Conservation (phyloP, 2,797 vertebrate species). For the Anguilla megastoma region DNA sequence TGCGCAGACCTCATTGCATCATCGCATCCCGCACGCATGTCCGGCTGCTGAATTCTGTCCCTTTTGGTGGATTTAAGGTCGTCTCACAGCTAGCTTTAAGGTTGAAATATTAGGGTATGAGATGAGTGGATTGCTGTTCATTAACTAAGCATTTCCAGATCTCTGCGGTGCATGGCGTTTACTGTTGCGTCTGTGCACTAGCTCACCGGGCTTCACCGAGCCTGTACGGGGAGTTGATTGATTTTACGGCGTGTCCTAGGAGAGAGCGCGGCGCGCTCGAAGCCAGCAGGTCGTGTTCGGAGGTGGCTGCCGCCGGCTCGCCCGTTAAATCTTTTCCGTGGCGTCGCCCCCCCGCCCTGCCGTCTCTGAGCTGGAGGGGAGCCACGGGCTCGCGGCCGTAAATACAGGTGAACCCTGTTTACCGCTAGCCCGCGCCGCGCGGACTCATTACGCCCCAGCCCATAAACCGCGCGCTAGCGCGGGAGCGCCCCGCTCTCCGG, state of each 20-base stretch:
- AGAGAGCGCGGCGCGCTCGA: not conserved
- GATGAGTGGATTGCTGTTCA: not conserved
- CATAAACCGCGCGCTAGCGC: not conserved
- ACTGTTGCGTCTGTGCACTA: not conserved
- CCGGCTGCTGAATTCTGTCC: not conserved
- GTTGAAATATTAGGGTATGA: not conserved
- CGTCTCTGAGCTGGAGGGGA: not conserved
- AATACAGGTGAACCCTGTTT: constrained; percentile 1
- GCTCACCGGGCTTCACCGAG: not conserved
- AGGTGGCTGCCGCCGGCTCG: not conserved
- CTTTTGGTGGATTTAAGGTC: not conserved
- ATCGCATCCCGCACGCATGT: not conserved
- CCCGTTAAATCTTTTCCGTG: not conserved
- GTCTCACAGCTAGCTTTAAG: not conserved
- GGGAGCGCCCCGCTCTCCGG: not conserved
- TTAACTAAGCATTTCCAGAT: not conserved
- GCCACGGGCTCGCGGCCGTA: not conserved
- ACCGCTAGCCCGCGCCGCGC: not conserved
- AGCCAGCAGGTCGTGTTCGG: not conserved
- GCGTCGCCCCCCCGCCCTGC: not conserved
- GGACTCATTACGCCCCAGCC: not conserved
- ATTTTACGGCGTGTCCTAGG: not conserved
- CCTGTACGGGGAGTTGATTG: not conserved
- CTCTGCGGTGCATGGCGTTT: not conserved
- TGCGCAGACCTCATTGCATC: not conserved